These are phyloP conservation scores for Elymnias hypermnestra DNA, from an alignment of 1,140 invertebrate genomes.

Conservation along the genomic window DNA sequence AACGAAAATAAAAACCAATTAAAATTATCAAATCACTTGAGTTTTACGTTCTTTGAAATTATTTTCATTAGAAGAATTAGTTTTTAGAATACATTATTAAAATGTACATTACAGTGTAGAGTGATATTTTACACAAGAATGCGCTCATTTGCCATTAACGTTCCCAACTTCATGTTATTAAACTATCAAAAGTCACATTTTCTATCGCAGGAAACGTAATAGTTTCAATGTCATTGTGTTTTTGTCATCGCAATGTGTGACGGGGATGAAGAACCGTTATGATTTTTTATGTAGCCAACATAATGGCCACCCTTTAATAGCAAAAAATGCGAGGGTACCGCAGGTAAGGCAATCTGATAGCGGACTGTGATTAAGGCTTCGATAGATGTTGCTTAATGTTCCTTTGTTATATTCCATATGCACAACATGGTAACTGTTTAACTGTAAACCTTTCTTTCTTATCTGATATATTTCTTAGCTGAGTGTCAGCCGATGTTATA, in stretches of 20 bases:
- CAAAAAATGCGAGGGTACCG: conserved; percentile 51
- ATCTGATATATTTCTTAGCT: conserved; percentile 8
- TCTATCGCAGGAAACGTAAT: conserved; percentile 50
- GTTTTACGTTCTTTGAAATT: no score
- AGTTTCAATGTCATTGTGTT: conserved; percentile 63
- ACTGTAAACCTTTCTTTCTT: conserved; percentile 35
- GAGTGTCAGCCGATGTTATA: no score
- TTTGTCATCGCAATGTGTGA: conserved; percentile 64
- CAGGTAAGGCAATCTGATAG: conserved; percentile 67
- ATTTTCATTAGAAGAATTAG: no score
- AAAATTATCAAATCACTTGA: no score
- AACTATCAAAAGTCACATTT: conserved; percentile 9
- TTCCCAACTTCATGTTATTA: no score
- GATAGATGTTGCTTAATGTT: conserved; percentile 46
- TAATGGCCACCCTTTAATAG: conserved; percentile 62
- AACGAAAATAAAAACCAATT: no score
- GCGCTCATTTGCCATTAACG: no score
- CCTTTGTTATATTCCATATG: conserved; percentile 33
- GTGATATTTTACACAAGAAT: no score
- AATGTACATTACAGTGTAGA: no score
- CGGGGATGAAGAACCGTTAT: conserved; percentile 57
- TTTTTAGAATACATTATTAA: no score
- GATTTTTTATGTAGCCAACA: conserved; percentile 50
- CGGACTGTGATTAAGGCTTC: conserved; percentile 42
- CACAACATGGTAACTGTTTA: conserved; percentile 40